Conservation (phyloP, 2,797 vertebrate species). For the Siniperca scherzeri region DNA sequence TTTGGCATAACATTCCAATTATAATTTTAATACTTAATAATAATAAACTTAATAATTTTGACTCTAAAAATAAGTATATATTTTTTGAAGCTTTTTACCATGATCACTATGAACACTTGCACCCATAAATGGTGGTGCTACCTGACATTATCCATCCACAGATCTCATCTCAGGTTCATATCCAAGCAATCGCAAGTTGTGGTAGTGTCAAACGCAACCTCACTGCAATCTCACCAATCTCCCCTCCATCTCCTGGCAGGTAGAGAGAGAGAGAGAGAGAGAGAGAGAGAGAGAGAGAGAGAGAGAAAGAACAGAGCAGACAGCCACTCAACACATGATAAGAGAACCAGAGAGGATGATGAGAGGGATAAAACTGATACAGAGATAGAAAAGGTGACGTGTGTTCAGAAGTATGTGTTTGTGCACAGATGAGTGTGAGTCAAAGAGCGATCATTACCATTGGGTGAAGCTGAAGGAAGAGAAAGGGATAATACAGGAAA, state of each 20-base stretch:
- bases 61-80: not conserved
- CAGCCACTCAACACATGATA: constrained; percentile 60
- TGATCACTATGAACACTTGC: constrained; percentile 4
- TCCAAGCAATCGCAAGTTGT: constrained; percentile 54
- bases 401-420: constrained; percentile 26
- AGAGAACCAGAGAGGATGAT: constrained; percentile 64
- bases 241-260: constrained; percentile 51
- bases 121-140: constrained; percentile 9
- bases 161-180: constrained; percentile 53
- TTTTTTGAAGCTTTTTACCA: not conserved
- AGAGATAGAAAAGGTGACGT: constrained; percentile 49
- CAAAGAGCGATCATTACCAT: constrained; percentile 43
- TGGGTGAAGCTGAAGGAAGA: not conserved
- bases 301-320: constrained; percentile 35
- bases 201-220: constrained; percentile 59
- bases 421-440: constrained; percentile 19
- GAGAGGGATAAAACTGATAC: constrained; percentile 67
- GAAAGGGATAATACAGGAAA: not conserved
- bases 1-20: not conserved
- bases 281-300: constrained; percentile 35
- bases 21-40: not conserved
- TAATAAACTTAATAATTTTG: no score
- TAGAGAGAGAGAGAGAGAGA: constrained; percentile 30
- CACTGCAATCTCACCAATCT: constrained; percentile 66
- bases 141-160: constrained; percentile 43